These are phyloP conservation scores for Erithacus rubecula DNA, from an alignment of 2,797 vertebrate species.

Conservation along the genomic window DNA sequence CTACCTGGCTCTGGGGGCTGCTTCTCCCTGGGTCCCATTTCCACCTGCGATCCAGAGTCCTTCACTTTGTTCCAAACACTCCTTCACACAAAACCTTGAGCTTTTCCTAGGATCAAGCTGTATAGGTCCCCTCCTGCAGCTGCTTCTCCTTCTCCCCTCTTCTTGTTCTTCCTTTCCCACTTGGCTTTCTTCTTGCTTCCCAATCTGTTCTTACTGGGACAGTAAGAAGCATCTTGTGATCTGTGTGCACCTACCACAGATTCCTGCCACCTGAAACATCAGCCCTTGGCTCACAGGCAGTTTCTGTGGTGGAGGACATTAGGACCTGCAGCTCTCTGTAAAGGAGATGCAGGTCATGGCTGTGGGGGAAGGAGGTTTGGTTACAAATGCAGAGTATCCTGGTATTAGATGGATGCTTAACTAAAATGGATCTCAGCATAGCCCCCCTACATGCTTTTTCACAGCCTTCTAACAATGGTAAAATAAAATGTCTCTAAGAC, in stretches of 20 bases:
- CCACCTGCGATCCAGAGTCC: background rate
- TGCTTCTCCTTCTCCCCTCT: background rate
- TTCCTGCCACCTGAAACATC: background rate
- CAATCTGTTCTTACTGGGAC: background rate
- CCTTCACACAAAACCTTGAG: background rate
- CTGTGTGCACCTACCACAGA: background rate
- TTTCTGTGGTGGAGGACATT: accelerated
- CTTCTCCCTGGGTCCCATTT: background rate
- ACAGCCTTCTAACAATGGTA: background rate
- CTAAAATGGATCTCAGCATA: background rate
- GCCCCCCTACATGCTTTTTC: background rate
- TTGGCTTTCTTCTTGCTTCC: background rate
- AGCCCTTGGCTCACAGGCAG: background rate
- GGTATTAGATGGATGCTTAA: background rate
- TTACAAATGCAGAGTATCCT: background rate
- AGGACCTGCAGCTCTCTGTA: background rate
- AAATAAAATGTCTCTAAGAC: background rate
- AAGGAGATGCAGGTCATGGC: background rate
- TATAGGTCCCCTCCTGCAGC: background rate
- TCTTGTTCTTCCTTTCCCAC: background rate
- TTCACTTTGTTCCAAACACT: background rate
- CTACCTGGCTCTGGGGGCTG: background rate
- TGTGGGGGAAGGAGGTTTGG: background rate
- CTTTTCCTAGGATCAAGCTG: background rate
- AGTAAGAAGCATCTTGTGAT: background rate